Evolutionary conservation across 92 coral and sea anemone species (phyloP), one percentile per base, ranked within the genome.

Genomic region (Zoanthus gigantus): DNA sequence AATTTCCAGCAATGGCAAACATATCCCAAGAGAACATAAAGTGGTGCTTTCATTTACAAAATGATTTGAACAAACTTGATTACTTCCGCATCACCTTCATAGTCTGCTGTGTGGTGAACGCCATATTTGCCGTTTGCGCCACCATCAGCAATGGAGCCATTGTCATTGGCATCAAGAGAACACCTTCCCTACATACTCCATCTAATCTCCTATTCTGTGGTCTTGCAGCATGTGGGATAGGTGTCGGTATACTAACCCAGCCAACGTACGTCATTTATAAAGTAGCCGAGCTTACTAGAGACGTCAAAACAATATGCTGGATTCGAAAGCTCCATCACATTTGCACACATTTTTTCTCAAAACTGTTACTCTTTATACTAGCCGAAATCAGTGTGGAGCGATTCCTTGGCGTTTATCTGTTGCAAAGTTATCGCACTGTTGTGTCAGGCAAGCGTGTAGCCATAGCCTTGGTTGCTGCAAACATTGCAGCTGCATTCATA

Each of bases 181-280:
- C 84, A 7, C 72, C 84, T 28, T 42, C 72, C 32, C 72, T 79
- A 60, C 84, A 79, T 28, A 60, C 84, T 4, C 84, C 84, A 47
- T 79, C 84, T 8, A 79, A 79, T 45, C 56, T 79, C 60, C 84
- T 79, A 50, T 79, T 79, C 34, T 79, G 72, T 57, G 84, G 84
- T 17, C 84, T 79, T 13, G 72, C 84, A 7, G 84, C 72, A 9
- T 42, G 72, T 37, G 84, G 84, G 0, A 3, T 79, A 34, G 84
- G 72, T 14, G 45, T 79, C 5, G 84, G 84, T 6, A 31, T 65
- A 17, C 42, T 79, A 16, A 61, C 84, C 2, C 84, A 79, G 32
- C 84, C 84, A 7, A 8, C 84, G 5, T 79, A 79, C 42, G 72
- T 79, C 48, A 54, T 65, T 13, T 79, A 79, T 68, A 79, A 79